Percentiles rank a stretch among this genome's conserved stretches.
These are phyloP conservation scores for Ciona savignyi DNA, from an alignment of 23 tunicate genomes.

Conservation along the genomic window DNA sequence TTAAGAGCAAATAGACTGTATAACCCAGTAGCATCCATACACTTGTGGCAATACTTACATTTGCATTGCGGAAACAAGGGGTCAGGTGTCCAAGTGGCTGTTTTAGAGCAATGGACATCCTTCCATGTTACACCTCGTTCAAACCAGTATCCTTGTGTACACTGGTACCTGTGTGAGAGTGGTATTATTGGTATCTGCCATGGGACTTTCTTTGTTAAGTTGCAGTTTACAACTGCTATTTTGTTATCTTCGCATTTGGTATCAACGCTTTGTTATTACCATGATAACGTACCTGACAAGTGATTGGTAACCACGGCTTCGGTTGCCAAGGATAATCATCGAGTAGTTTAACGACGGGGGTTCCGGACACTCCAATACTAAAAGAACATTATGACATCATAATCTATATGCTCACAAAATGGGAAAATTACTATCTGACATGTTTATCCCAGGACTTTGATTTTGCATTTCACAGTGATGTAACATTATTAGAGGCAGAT, in stretches of 20 bases:
- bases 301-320: background rate
- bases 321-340: background rate
- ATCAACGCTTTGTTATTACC: background rate
- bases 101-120: background rate
- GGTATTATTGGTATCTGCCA: too few relatives aligned
- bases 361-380: conserved; percentile 7
- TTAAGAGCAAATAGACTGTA: too few relatives aligned
- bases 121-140: background rate
- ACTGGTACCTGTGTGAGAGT: background rate
- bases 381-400: too few relatives aligned
- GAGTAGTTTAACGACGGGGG: background rate
- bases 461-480: too few relatives aligned
- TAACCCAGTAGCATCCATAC: too few relatives aligned
- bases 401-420: too few relatives aligned
- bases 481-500: too few relatives aligned
- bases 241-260: conserved; percentile 38
- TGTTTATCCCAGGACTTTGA: too few relatives aligned
- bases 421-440: too few relatives aligned
- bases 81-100: background rate
- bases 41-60: too few relatives aligned
- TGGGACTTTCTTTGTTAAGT: too few relatives aligned
- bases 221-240: too few relatives aligned
- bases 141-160: background rate
- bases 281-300: background rate
- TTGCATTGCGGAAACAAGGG: background rate